These are phyloP conservation scores for Trididemnum nubilum DNA, from an alignment of 23 tunicate genomes.

Conservation along the genomic window DNA sequence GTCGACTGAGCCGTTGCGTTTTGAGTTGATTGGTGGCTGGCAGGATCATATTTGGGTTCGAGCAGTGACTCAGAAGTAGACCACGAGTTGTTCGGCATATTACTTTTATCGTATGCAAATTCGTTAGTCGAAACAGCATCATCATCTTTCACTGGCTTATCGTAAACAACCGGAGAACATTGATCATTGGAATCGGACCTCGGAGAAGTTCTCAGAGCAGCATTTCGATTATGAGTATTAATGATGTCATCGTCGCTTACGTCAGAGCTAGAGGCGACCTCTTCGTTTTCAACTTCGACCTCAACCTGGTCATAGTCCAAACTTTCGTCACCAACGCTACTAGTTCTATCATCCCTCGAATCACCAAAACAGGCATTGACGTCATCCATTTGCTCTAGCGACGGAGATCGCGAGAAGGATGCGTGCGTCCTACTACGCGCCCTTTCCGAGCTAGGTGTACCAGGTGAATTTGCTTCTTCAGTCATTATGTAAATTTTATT, in stretches of 20 bases:
- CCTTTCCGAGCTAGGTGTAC: constrained; percentile 8
- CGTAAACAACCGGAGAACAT: neutral
- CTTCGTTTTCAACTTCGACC: neutral
- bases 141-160: neutral
- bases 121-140: neutral
- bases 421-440: neutral
- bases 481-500: neutral
- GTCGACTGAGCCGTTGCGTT: neutral
- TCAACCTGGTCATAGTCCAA: neutral
- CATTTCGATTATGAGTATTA: too few species aligned
- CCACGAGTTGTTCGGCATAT: too few species aligned
- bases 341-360: constrained; percentile 45
- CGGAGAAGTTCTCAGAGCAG: too few species aligned
- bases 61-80: too few species aligned
- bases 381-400: constrained; percentile 18
- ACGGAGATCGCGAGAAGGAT: constrained; percentile 8
- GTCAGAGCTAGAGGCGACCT: neutral
- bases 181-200: too few species aligned
- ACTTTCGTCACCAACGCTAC: neutral
- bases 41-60: too few species aligned
- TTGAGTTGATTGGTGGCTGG: too few species aligned
- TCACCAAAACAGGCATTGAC: neutral
- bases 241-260: neutral
- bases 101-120: neutral
- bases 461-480: neutral